Base-by-base conservation (phyloP, 1,140 invertebrate genomes). In the Anastatus disparis region DNA sequence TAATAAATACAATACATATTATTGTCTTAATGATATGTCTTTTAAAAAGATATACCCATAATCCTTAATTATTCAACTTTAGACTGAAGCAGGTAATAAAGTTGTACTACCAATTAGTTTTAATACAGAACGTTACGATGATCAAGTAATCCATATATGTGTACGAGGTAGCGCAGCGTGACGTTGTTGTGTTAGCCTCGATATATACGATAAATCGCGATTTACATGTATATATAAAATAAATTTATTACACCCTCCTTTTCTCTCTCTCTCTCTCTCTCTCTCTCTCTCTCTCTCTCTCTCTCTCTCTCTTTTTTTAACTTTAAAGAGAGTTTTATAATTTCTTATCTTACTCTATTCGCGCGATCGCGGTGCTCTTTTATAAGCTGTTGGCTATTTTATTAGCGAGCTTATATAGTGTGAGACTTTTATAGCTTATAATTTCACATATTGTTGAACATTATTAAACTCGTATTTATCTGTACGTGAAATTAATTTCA, bases 41-140 rank as follows among this genome's bases (percentile, higher is more conserved):
- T 48, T 46, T 55, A n/a, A 48, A 35, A 6, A 12, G 26, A 12
- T 12, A 22, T 17, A 3, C 31, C 2, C 27, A 52, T 20, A 20
- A 31, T 13, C 46, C 46, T n/a, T 24, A 1, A 38, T 63, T 63
- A 22, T 24, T 27, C 29, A 52, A n/a, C 8, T 17, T n/a, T n/a
- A n/a, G n/a, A n/a, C n/a, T n/a, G 6, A 10, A 8, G 10, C 78
- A 76, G 75, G 77, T 83, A 85, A 85, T 85, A 84, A 82, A 84
- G 80, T 83, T 83, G 80, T 82, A 82, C 74, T 76, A 76, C 78
- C 78, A 83, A 84, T 85, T 85, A 85, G 79, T 69, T 71, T 78
- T 77, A 79, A 53, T 65, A 58, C 44, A 48, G 55, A 24, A 71
- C 13, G 12, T 46, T 6, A 15, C 3, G 42, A 46, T 35, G n/a